Evolutionary conservation across 2,113 vertebrate genomes (phyloP).

Genomic region (Corythoichthys haematopterus): DNA sequence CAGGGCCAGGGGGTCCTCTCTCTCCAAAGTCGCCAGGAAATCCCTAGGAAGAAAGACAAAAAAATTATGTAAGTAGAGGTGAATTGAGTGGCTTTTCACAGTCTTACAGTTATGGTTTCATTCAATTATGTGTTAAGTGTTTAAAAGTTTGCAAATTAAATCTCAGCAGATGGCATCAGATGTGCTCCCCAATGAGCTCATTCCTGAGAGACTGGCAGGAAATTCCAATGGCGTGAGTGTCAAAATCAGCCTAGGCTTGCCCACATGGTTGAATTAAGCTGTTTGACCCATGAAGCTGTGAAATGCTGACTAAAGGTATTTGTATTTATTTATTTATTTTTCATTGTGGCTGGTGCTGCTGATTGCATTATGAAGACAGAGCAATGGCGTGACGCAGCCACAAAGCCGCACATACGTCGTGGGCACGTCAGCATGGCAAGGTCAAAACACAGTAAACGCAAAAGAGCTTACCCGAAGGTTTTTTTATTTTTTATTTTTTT

Average conservation of each 20-base stretch:
- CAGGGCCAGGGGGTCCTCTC: conserved; percentile 87
- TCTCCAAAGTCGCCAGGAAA: conserved; percentile 92
- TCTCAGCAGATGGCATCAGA: conserved; percentile 42
- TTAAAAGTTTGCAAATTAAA: conserved; percentile 35
- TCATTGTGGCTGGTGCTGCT: conserved; percentile 29
- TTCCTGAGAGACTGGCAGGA: conserved; percentile 57
- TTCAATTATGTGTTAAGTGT: conserved; percentile 8
- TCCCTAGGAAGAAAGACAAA: conserved; percentile 73
- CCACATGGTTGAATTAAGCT: conserved; percentile 54
- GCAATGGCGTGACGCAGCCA: conserved; percentile 41
- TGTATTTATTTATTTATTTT: conserved; percentile 9
- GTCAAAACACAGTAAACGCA: conserved; percentile 34
- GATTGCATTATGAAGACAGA: conserved; percentile 53
- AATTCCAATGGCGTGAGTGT: conserved; percentile 55
- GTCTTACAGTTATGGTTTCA: conserved; percentile 8
- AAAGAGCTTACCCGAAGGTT: not conserved
- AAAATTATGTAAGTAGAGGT: conserved; percentile 15
- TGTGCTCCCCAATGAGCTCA: conserved; percentile 25
- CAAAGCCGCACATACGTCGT: conserved; percentile 43
- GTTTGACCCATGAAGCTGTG: conserved; percentile 41
- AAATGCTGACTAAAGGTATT: conserved; percentile 48
- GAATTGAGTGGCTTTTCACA: conserved; percentile 6
- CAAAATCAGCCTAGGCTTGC: conserved; percentile 39
- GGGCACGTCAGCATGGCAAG: conserved; percentile 49
- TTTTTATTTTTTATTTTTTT: not conserved